Base-by-base conservation (phyloP, 2,797 vertebrate genomes). In the Myotis vivesi region DNA sequence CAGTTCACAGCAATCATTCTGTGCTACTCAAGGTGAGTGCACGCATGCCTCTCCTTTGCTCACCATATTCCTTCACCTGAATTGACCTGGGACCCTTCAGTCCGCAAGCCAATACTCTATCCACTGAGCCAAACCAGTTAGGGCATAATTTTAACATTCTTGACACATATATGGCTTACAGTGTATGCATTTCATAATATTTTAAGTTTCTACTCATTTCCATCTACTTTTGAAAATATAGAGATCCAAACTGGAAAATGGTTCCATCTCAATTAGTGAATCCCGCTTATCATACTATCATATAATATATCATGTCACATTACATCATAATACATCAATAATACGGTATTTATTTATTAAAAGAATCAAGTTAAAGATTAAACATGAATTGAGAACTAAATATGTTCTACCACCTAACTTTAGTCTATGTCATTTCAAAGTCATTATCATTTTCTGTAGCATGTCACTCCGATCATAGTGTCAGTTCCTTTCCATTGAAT, bases 151-250 rank as follows among this genome's bases (percentile, higher is more conserved):
- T 87, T 59, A 81, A 73, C 33, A 81, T 44, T 84, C 30, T 57
- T 75, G 81, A 88, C 12, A 84, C 22, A n/a, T 23, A 30, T 8
- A 20, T 53, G 13, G 16, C 28, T 85, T 71, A 8, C 0, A 8
- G 49, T 46, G 6, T 53, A 36, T 49, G 33, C 20, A 77, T 44
- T 68, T 77, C 57, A 53, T 72, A n/a, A 79, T 53, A 90, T 28
- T 86, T 94, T 90, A 79, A 68, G 15, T 53, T 90, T 90, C 59
- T 57, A 22, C 16, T 33, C 17, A 79, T 73, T 96, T 95, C 44
- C 15, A 5, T 72, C 38, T 73, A 87, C 71, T 92, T 91, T 64
- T 83, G 28, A 64, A 90, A 92, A 4, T 59, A 38, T 0, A 90
- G 49, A 38, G 16, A 92, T 46, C n/a, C 77, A 92, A 57, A 82